phyloP scores from a whole-genome alignment of 2,888 invertebrate genomes.

The Atrina japonica region DNA sequence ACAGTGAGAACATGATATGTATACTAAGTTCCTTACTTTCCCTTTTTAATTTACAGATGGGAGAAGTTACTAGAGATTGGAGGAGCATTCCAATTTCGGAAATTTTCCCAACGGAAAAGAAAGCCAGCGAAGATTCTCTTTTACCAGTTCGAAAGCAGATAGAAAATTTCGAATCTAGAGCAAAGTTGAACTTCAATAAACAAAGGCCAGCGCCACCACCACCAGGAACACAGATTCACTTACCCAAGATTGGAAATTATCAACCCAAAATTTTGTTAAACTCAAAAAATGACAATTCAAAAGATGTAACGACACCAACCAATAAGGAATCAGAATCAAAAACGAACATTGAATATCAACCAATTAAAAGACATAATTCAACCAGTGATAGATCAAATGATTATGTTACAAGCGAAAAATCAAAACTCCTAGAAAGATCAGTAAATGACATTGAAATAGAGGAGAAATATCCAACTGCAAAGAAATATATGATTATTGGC shows the following conservation, averaged over 20 bases:
- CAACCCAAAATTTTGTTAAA: constrained; percentile 53
- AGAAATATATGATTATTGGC: constrained; percentile 37
- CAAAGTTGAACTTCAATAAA: constrained; percentile 51
- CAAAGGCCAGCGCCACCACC: constrained; percentile 56
- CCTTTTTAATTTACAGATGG: too few species aligned
- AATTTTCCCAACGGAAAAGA: neutral
- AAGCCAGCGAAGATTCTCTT: constrained; percentile 1
- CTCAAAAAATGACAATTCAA: constrained; percentile 1
- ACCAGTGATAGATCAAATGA: neutral
- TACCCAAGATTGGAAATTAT: constrained; percentile 62
- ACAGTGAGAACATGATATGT: too few species aligned
- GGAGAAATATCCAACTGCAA: constrained; percentile 2
- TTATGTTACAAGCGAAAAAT: too few species aligned
- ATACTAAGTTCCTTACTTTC: too few species aligned
- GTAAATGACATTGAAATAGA: neutral
- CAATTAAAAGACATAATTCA: neutral
- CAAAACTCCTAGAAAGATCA: too few species aligned
- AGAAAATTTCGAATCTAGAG: constrained; percentile 38
- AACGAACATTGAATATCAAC: constrained; percentile 1
- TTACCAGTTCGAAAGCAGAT: constrained; percentile 22
- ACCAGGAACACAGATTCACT: constrained; percentile 39
- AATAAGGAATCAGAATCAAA: neutral
- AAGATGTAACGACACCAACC: constrained; percentile 7
- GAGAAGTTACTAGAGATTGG: neutral
- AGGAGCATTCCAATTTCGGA: constrained; percentile 6